phyloP scores from a whole-genome alignment of 2,797 vertebrate genomes.

The Pempheris klunzingeri region DNA sequence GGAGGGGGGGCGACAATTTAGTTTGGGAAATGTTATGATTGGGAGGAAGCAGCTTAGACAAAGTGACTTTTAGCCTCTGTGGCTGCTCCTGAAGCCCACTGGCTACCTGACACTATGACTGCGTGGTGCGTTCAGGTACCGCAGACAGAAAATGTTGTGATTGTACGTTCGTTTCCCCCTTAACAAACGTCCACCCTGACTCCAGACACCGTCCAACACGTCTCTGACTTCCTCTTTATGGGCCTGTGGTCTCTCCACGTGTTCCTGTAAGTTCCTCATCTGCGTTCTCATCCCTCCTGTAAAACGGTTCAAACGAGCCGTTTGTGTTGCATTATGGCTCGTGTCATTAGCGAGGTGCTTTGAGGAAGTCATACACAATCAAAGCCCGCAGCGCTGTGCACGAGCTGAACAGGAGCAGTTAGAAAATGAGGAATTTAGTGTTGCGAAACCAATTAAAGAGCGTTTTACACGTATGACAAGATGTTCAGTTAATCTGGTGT shows the following conservation, averaged over 20 bases:
- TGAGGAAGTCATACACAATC: conserved; percentile 44
- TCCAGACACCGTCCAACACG: no score
- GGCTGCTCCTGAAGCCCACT: background rate
- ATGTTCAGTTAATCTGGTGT: conserved; percentile 48
- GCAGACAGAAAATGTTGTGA: background rate
- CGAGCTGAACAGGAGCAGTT: conserved; percentile 15
- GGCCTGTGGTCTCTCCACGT: conserved; percentile 19
- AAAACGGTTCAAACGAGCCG: conserved; percentile 10
- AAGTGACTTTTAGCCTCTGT: background rate
- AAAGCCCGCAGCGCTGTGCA: background rate
- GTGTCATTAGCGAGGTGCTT: background rate
- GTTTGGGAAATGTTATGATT: no score
- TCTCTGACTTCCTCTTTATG: conserved; percentile 50
- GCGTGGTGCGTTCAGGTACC: background rate
- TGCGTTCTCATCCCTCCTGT: conserved; percentile 11
- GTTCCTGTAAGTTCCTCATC: conserved; percentile 43
- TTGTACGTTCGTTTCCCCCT: background rate
- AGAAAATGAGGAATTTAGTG: conserved; percentile 49
- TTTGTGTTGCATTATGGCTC: conserved; percentile 26
- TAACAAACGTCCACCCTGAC: no score
- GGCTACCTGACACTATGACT: background rate
- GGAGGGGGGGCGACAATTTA: no score
- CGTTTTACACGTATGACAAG: conserved; percentile 50
- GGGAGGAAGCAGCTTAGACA: background rate
- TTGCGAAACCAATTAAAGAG: conserved; percentile 47